phyloP scores from a whole-genome alignment of 2,797 vertebrate species.

The Orientallactaga sibirica region DNA sequence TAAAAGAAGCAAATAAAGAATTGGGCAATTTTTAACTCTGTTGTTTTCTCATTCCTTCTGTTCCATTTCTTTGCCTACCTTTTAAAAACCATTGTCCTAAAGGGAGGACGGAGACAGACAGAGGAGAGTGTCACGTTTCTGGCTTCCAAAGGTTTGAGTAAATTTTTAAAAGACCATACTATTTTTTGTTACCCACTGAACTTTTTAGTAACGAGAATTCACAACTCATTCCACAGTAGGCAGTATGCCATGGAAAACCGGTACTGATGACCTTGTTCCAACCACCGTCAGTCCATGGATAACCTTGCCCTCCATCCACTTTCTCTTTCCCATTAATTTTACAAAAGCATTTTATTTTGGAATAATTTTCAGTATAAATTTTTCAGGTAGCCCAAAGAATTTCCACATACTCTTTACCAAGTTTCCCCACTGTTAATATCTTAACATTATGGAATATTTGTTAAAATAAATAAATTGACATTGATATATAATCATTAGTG shows the following conservation, averaged over 20 bases:
- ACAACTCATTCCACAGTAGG: neutral
- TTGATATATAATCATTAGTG: neutral
- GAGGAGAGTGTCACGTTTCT: neutral
- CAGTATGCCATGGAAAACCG: neutral
- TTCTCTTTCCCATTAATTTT: neutral
- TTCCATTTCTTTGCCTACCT: neutral
- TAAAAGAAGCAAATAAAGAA: neutral
- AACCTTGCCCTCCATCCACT: neutral
- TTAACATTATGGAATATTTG: neutral
- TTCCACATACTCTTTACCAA: neutral
- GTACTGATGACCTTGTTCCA: neutral
- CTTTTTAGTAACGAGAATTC: conserved; percentile 16
- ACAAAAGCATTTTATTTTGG: neutral
- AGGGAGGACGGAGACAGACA: neutral
- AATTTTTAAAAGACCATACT: neutral
- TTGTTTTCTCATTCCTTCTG: neutral
- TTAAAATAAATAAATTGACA: conserved; percentile 28
- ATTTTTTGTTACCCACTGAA: neutral
- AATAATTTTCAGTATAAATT: conserved; percentile 39
- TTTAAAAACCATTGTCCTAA: neutral
- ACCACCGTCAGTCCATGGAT: neutral
- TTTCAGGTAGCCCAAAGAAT: neutral
- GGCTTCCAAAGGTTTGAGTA: neutral
- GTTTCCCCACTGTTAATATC: neutral
- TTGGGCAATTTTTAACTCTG: neutral